Conservation (phyloP, 2,888 invertebrate species). For the Steinernema hermaphroditum region DNA sequence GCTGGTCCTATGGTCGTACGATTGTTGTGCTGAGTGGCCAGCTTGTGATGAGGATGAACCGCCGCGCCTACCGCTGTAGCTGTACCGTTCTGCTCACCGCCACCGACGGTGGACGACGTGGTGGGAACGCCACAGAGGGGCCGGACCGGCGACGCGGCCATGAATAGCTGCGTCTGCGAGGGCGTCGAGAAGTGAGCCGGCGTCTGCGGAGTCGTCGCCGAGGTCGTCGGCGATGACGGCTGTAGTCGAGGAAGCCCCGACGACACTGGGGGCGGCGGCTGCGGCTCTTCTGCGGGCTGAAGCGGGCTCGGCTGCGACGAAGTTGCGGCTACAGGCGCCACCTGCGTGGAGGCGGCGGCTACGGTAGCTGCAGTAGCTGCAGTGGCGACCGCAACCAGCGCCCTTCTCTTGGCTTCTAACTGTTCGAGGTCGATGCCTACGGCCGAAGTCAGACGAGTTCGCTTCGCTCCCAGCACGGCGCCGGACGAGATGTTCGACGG, state of each 20-base stretch:
- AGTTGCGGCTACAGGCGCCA: no score
- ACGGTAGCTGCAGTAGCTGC: not conserved
- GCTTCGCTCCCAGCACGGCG: slow-evolving; percentile 21
- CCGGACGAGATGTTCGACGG: not conserved
- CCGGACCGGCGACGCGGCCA: slow-evolving; percentile 32
- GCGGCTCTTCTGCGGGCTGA: not conserved
- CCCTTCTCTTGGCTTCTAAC: slow-evolving; percentile 7
- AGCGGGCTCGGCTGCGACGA: not conserved
- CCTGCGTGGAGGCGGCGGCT: not conserved
- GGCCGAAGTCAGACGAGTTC: slow-evolving; percentile 6
- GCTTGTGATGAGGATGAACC: slow-evolving; percentile 20
- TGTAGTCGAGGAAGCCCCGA: not conserved
- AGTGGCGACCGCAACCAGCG: slow-evolving; percentile 7
- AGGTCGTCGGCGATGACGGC: not conserved
- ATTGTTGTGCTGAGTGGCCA: slow-evolving; percentile 5
- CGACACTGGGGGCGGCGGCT: not conserved
- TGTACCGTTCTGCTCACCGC: slow-evolving; percentile 9
- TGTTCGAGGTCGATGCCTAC: slow-evolving; percentile 20
- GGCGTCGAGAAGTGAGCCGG: slow-evolving; percentile 13
- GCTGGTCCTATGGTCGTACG: not conserved
- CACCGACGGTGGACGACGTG: not conserved
- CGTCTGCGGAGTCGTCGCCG: slow-evolving; percentile 13
- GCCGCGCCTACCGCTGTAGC: not conserved
- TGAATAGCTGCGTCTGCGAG: slow-evolving; percentile 2
- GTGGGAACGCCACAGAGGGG: slow-evolving; percentile 15